Evolutionary conservation across 2,888 invertebrate genomes (phyloP).

Genomic region (Hypselothyrea guttata): DNA sequence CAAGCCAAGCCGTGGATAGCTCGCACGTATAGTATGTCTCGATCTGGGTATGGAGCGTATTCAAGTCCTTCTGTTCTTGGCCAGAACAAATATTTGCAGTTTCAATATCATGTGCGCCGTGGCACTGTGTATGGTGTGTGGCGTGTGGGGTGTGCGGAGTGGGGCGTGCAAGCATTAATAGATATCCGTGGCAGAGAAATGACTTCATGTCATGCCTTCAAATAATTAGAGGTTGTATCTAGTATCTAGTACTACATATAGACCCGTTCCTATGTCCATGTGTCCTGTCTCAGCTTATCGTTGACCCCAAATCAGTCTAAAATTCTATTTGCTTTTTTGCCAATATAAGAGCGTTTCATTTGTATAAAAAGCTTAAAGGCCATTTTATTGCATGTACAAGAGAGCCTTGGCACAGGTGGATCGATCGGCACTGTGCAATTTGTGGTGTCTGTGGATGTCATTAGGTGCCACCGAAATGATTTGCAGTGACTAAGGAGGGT

Average conservation of each 20-base stretch:
- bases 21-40: slow-evolving; percentile 4
- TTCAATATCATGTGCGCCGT: slow-evolving; percentile 65
- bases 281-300: slow-evolving; percentile 55
- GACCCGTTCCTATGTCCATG: background rate
- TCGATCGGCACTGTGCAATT: slow-evolving; percentile 17
- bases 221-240: slow-evolving; percentile 76
- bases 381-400: slow-evolving; percentile 60
- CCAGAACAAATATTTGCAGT: slow-evolving; percentile 70
- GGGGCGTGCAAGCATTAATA: slow-evolving; percentile 45
- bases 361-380: slow-evolving; percentile 33
- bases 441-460: slow-evolving; percentile 33
- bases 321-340: slow-evolving; percentile 34
- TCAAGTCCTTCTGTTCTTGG: slow-evolving; percentile 55
- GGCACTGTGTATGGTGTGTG: slow-evolving; percentile 4
- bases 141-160: slow-evolving; percentile 1
- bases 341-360: slow-evolving; percentile 38
- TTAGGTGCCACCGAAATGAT: slow-evolving; percentile 55
- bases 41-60: background rate
- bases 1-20: background rate
- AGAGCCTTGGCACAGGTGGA: slow-evolving; percentile 28
- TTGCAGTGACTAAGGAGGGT: slow-evolving; percentile 26
- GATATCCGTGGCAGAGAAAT: slow-evolving; percentile 68
- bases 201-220: slow-evolving; percentile 80
- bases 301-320: slow-evolving; percentile 59
- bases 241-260: background rate